phyloP scores from a whole-genome alignment of 2,113 vertebrate species.

The Enhydra lutris region DNA sequence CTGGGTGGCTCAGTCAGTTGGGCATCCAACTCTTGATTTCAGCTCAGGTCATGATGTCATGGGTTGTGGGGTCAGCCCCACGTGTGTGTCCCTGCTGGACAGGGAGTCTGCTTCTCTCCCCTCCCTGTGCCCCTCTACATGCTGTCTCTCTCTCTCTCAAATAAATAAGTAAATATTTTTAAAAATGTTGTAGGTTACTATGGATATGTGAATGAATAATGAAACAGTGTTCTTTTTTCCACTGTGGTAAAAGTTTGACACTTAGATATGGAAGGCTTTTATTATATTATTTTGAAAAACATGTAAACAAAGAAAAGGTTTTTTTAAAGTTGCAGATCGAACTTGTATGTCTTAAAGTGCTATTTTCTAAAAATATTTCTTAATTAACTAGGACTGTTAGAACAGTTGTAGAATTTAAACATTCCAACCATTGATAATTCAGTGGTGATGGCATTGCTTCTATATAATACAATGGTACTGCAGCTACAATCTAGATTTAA shows the following conservation, averaged over 20 bases:
- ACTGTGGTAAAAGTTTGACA: not conserved
- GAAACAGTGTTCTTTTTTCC: not conserved
- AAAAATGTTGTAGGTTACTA: not conserved
- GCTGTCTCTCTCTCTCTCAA: not conserved
- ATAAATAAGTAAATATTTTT: not conserved
- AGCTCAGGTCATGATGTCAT: not conserved
- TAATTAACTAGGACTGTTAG: not conserved
- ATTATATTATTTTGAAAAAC: conserved; percentile 19
- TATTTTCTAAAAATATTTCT: not conserved
- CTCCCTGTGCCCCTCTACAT: not conserved
- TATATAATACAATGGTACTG: not conserved
- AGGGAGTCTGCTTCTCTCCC: not conserved
- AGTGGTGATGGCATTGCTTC: not conserved
- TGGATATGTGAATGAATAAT: not conserved
- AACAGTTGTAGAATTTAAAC: not conserved
- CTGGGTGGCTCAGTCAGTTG: not conserved
- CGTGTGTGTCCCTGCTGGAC: not conserved
- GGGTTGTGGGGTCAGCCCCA: not conserved
- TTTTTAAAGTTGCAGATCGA: not conserved
- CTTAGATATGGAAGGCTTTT: not conserved
- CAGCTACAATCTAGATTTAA: not conserved
- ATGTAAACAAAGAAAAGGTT: not conserved
- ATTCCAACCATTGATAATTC: not conserved
- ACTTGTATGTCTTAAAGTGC: not conserved
- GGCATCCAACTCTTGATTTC: not conserved